Evolutionary conservation across 2,888 invertebrate genomes (phyloP).

Genomic region (Drosophila melanosoma): DNA sequence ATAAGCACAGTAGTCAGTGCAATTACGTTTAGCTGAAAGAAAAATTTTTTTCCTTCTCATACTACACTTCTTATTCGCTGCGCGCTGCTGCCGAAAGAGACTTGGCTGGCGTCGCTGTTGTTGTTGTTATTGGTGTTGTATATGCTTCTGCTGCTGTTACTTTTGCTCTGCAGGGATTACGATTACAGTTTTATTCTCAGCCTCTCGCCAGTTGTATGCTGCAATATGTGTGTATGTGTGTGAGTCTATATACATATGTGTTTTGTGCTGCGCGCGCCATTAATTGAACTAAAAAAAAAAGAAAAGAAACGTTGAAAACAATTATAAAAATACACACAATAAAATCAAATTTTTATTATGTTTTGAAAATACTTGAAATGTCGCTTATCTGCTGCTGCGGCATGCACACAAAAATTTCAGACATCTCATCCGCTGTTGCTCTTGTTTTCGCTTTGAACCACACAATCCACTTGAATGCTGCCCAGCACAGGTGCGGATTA

Average conservation of each 20-base stretch:
- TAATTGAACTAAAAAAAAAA: constrained; percentile 61
- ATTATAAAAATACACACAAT: constrained; percentile 78
- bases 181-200: constrained; percentile 75
- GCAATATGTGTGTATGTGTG: constrained; percentile 56
- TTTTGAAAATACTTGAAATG: constrained; percentile 78
- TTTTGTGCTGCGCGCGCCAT: constrained; percentile 71
- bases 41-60: constrained; percentile 63
- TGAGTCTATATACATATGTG: constrained; percentile 38
- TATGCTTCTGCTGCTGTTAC: constrained; percentile 51
- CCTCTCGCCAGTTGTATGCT: constrained; percentile 67
- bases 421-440: constrained; percentile 23
- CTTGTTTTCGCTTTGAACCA: constrained; percentile 30
- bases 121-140: constrained; percentile 51
- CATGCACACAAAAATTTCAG: constrained; percentile 32
- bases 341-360: constrained; percentile 76
- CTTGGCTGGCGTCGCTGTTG: constrained; percentile 54
- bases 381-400: constrained; percentile 48
- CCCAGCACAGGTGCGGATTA: constrained; percentile 60
- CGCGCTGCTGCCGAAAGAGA: constrained; percentile 60
- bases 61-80: constrained; percentile 57
- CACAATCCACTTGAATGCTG: constrained; percentile 62
- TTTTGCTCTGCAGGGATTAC: constrained; percentile 63
- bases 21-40: constrained; percentile 69
- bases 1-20: constrained; percentile 47
- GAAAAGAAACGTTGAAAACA: constrained; percentile 54